Evolutionary conservation across 1,140 invertebrate genomes (phyloP).

Genomic region (Aphelinus atriplicis): DNA sequence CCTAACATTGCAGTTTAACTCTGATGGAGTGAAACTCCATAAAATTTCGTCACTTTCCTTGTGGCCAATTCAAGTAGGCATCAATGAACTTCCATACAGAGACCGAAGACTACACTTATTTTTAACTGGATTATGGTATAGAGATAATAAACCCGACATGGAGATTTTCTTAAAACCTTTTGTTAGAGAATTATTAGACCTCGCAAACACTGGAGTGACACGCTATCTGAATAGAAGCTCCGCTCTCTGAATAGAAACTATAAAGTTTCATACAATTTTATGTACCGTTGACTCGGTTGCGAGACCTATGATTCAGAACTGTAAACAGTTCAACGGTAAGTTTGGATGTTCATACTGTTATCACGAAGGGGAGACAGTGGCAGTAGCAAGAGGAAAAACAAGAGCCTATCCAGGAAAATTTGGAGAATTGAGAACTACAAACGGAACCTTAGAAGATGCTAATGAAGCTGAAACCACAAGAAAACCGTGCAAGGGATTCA

Average conservation of each 20-base stretch:
- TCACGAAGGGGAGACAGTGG: slow-evolving; percentile 26
- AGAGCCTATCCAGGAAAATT: slow-evolving; percentile 15
- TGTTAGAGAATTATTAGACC: background rate
- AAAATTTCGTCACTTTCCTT: background rate
- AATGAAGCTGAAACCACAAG: background rate
- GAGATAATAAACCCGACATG: background rate
- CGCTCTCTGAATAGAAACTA: background rate
- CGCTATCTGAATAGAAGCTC: background rate
- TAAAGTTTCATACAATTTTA: slow-evolving; percentile 37
- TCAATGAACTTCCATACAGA: slow-evolving; percentile 22
- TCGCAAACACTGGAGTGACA: background rate
- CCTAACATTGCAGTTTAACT: slow-evolving; percentile 10
- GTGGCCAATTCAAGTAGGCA: slow-evolving; percentile 13
- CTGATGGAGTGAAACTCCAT: slow-evolving; percentile 3
- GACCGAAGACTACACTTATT: slow-evolving; percentile 1
- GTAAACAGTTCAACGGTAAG: slow-evolving; percentile 33
- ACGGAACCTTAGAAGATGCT: background rate
- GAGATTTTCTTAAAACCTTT: slow-evolving; percentile 12
- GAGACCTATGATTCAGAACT: slow-evolving; percentile 27
- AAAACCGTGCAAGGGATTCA: slow-evolving; percentile 12
- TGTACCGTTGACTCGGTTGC: slow-evolving; percentile 32
- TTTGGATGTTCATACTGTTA: slow-evolving; percentile 37
- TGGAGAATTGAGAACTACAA: background rate
- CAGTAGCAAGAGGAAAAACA: slow-evolving; percentile 24
- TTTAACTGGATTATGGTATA: slow-evolving; percentile 14